phyloP scores from a whole-genome alignment of 1,140 invertebrate genomes.

The Himalopsyche phryganea region DNA sequence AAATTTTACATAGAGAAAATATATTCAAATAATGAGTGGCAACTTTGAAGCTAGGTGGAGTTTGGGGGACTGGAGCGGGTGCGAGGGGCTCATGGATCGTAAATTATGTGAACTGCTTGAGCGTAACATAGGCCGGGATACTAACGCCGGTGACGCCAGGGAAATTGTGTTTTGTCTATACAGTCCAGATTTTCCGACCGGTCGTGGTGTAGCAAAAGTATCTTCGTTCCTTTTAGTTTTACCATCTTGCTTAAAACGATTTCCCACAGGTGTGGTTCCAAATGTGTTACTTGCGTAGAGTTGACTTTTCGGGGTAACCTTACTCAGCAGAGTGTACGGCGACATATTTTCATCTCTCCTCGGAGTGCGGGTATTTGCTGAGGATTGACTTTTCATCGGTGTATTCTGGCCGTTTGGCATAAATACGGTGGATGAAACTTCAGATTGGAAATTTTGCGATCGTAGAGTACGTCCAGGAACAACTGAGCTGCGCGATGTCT shows the following conservation, averaged over 20 bases:
- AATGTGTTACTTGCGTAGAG: conserved; percentile 17
- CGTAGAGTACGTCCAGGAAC: conserved; percentile 15
- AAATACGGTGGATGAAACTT: conserved; percentile 15
- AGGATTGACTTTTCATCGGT: conserved; percentile 1
- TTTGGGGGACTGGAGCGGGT: conserved; percentile 14
- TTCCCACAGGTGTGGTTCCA: conserved; percentile 12
- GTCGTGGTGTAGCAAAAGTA: conserved; percentile 27
- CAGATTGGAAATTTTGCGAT: conserved; percentile 12
- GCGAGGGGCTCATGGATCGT: conserved; percentile 18
- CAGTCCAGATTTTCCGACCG: conserved; percentile 6
- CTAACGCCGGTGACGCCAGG: conserved; percentile 14
- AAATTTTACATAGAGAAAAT: too few relatives aligned
- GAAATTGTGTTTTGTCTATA: conserved; percentile 22
- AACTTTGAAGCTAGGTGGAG: conserved; percentile 27
- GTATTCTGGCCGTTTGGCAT: conserved; percentile 18
- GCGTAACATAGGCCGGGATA: conserved; percentile 14
- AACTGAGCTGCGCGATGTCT: conserved; percentile 19
- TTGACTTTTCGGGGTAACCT: conserved; percentile 11
- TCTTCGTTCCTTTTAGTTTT: conserved; percentile 16
- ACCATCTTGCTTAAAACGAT: conserved; percentile 9
- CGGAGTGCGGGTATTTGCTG: neutral
- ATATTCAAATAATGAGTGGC: conserved; percentile 25
- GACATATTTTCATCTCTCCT: conserved; percentile 12
- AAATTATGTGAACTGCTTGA: conserved; percentile 30
- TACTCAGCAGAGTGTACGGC: conserved; percentile 5